A percentile compares a stretch with the other conserved stretches of the same genome.
Conservation (phyloP, 1,140 invertebrate genomes). For the Heliothis virescens region DNA sequence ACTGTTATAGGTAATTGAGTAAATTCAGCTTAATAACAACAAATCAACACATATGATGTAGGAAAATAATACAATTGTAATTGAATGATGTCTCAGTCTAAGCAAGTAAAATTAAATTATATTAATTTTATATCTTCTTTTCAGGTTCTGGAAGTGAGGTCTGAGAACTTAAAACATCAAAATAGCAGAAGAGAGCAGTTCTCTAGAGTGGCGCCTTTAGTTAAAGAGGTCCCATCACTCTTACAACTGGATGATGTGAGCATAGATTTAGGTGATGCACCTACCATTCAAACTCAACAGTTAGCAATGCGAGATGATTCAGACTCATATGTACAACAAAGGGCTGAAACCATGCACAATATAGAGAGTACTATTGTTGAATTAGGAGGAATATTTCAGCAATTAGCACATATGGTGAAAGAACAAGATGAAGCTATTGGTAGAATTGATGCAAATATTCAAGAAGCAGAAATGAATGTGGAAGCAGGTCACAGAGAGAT, state of each 20-base stretch:
- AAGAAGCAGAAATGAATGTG: conserved; percentile 98
- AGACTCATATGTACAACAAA: conserved; percentile 95
- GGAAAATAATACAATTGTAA: not conserved
- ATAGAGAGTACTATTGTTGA: conserved; percentile 99
- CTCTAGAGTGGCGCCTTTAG: conserved; percentile 92
- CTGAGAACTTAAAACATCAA: conserved; percentile 98
- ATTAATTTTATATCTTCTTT: not conserved
- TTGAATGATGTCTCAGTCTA: not conserved
- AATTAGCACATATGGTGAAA: conserved; percentile 99
- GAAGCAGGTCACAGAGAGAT: conserved; percentile 99
- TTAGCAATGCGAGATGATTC: conserved; percentile 93
- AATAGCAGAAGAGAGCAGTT: conserved; percentile 97
- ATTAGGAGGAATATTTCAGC: conserved; percentile 99
- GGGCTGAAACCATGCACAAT: conserved; percentile 99
- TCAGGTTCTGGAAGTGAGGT: conserved; percentile 93
- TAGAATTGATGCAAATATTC: conserved; percentile 98
- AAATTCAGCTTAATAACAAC: conserved; percentile 4
- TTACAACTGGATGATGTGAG: conserved; percentile 91
- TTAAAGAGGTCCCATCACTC: conserved; percentile 88
- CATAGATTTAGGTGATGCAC: conserved; percentile 90
- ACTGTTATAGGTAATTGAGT: too few relatives aligned
- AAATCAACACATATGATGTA: conserved; percentile 27
- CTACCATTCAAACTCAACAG: conserved; percentile 87
- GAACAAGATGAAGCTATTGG: conserved; percentile 99
- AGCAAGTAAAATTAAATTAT: too few relatives aligned